Evolutionary conservation across 2,113 vertebrate genomes (phyloP).

Genomic region (Salvelinus sp.): DNA sequence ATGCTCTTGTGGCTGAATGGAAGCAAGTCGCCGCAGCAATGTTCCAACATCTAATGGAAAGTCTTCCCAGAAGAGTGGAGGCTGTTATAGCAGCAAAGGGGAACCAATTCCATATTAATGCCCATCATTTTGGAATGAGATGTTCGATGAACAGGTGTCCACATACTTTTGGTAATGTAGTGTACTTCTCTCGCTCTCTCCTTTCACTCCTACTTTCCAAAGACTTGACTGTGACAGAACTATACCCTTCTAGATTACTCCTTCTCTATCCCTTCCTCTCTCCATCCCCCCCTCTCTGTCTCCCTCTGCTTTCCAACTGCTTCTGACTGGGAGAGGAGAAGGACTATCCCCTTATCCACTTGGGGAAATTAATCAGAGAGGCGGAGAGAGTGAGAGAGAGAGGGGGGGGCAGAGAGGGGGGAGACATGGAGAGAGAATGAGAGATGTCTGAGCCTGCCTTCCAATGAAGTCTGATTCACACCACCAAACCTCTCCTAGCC

Average conservation of each 20-base stretch:
- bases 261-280: background rate
- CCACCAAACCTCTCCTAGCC: background rate
- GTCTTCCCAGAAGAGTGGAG: too few species aligned
- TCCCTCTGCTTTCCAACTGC: constrained; percentile 25
- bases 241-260: background rate
- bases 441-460: constrained; percentile 22
- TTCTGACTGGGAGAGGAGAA: constrained; percentile 40
- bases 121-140: too few species aligned
- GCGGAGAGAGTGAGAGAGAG: background rate
- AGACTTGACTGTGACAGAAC: too few species aligned
- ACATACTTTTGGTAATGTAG: too few species aligned
- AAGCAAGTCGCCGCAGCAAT: too few species aligned
- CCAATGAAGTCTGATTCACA: constrained; percentile 55
- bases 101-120: too few species aligned
- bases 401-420: background rate
- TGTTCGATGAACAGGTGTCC: too few species aligned
- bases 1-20: too few species aligned
- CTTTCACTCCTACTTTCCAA: background rate
- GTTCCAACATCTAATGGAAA: too few species aligned
- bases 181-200: too few species aligned
- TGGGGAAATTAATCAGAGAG: constrained; percentile 67
- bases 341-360: constrained; percentile 12
- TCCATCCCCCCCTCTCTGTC: background rate
- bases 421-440: constrained; percentile 2
- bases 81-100: too few species aligned